Base-by-base conservation (phyloP, 2,888 invertebrate species). In the Auanema freiburgensis region DNA sequence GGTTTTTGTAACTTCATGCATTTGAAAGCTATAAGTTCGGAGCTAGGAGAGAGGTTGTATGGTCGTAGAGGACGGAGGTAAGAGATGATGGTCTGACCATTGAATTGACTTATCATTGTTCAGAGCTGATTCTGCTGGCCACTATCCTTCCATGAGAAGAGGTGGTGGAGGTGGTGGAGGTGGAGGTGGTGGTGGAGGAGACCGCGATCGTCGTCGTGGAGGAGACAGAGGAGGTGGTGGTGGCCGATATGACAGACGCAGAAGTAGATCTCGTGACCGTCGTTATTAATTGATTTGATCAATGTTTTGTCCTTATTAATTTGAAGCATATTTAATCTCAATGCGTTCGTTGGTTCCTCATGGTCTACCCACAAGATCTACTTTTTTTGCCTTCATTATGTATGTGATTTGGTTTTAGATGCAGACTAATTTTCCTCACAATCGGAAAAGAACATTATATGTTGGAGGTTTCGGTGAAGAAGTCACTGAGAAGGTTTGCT, bases 1-100 rank as follows among this genome's bases (percentile, higher is more conserved):
- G 98, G 97, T 43, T 99, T 99, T 87, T 98, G 98, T 86, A 99
- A 99, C 87, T 99, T 98, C 87, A 99, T 99, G 98, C 98, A 98
- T 84, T 88, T 98, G 85, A 98, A 98, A 84, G 97, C 97, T 12
- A 97, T 98, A 79, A 72, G 73, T 10, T 49, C 71, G 2, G 67
- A 67, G 23, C 53, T 77, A 14, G 74, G 75, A 68, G 70, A 72
- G 24, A 67, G 69, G 1, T 67, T 74, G 10, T 74, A 74, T 51
- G 75, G 74, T 55, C 50, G 72, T 56, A 58, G 63, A 44, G 71
- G 71, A 58, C 40, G 75, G 58, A 49, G 64, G 66, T 68, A 43
- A 24, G 55, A n/a, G n/a, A n/a, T n/a, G n/a, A n/a, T n/a, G n/a
- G n/a, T n/a, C n/a, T n/a, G n/a, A n/a, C n/a, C n/a, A n/a, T n/a